phyloP scores from a whole-genome alignment of 2,113 vertebrate genomes.

The Eurypyga helias region DNA sequence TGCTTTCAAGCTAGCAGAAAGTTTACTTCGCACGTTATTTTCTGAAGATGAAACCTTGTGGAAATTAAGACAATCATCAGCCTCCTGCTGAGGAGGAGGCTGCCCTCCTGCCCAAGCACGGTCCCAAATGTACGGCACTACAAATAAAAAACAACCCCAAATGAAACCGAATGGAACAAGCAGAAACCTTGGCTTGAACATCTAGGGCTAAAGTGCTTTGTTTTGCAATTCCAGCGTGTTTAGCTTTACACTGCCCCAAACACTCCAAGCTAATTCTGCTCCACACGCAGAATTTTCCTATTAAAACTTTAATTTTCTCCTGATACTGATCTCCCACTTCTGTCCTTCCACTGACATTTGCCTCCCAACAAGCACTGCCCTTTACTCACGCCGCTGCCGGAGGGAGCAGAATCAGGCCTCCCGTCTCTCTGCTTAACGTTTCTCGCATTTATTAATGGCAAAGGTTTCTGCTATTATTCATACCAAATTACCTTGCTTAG shows the following conservation, averaged over 20 bases:
- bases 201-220: background rate
- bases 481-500: background rate
- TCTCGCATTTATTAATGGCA: background rate
- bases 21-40: background rate
- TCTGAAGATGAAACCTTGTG: background rate
- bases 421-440: background rate
- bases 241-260: background rate
- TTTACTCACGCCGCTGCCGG: background rate
- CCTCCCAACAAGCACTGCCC: background rate
- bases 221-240: background rate
- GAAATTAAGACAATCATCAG: background rate
- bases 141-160: background rate
- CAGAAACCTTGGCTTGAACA: background rate
- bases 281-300: background rate
- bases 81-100: too few relatives aligned
- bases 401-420: background rate
- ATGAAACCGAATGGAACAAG: background rate
- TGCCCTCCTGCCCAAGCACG: background rate
- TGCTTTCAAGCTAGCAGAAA: background rate
- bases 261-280: background rate
- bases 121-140: background rate
- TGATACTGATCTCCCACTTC: background rate
- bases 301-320: background rate
- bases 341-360: background rate
- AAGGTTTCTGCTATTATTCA: background rate